These are phyloP conservation scores for Epinephelus cyanopodus DNA, from an alignment of 2,113 vertebrate genomes.

Conservation along the genomic window DNA sequence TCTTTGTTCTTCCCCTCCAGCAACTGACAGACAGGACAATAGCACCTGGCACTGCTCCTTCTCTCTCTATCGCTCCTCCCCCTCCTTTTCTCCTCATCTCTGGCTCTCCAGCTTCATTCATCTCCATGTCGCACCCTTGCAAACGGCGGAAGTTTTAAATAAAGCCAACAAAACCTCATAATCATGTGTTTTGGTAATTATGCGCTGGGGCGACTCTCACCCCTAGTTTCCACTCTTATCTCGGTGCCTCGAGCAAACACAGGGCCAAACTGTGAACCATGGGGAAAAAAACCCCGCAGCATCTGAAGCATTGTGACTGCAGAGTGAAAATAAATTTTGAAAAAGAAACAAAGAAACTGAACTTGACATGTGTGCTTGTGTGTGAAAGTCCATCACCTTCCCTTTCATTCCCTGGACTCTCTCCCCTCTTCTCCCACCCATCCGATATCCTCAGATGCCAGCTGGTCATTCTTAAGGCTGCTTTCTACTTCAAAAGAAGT, in stretches of 20 bases:
- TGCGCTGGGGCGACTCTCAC: slow-evolving; percentile 19
- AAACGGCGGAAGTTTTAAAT: slow-evolving; percentile 34
- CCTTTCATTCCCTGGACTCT: too few species aligned
- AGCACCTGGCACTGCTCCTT: slow-evolving; percentile 72
- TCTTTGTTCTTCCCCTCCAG: slow-evolving; percentile 78
- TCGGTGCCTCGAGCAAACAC: slow-evolving; percentile 15
- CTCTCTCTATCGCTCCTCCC: slow-evolving; percentile 53
- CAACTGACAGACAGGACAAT: slow-evolving; percentile 82
- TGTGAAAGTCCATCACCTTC: too few species aligned
- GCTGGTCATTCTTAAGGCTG: too few species aligned
- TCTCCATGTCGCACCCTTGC: slow-evolving; percentile 16
- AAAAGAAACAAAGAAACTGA: too few species aligned
- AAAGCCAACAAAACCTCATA: slow-evolving; percentile 45
- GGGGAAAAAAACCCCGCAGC: neutral
- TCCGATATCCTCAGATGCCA: too few species aligned
- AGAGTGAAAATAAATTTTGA: too few species aligned
- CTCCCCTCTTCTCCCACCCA: too few species aligned
- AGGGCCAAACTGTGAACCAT: neutral
- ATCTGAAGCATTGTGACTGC: slow-evolving; percentile 17
- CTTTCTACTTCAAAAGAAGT: too few species aligned
- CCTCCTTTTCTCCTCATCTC: slow-evolving; percentile 59
- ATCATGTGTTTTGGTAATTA: slow-evolving; percentile 52
- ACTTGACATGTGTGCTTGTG: too few species aligned
- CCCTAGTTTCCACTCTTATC: slow-evolving; percentile 37
- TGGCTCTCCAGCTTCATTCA: slow-evolving; percentile 57